These are phyloP conservation scores for Hemiscyllium ocellatum DNA, from an alignment of 2,113 vertebrate genomes.

Conservation along the genomic window DNA sequence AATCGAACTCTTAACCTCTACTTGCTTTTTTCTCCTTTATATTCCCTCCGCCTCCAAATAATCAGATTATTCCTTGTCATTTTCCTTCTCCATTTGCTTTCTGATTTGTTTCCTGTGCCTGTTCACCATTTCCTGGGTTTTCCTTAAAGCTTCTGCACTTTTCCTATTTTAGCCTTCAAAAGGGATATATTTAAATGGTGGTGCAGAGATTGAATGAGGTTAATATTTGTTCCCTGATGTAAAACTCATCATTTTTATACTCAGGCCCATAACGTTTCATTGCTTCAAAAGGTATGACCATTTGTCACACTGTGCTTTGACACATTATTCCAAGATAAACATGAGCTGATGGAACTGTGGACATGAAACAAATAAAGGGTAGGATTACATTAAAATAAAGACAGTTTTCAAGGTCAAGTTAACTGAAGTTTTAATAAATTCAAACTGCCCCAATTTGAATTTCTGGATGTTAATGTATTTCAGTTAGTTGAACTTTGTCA, in stretches of 20 bases:
- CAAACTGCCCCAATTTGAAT: background rate
- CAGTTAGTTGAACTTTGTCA: background rate
- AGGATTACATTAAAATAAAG: background rate
- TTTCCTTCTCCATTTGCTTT: background rate
- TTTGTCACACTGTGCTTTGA: background rate
- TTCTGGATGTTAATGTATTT: background rate
- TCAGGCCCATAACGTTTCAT: background rate
- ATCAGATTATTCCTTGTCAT: background rate
- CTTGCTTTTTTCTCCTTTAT: background rate
- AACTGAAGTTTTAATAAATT: background rate
- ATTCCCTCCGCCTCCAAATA: background rate
- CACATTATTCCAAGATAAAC: constrained; percentile 5
- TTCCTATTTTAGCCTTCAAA: background rate
- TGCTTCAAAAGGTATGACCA: background rate
- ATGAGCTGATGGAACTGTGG: background rate
- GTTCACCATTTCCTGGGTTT: background rate
- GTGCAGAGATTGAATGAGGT: background rate
- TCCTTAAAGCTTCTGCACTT: background rate
- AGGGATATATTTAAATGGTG: background rate
- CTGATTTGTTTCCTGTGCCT: background rate
- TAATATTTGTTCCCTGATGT: background rate
- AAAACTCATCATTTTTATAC: background rate
- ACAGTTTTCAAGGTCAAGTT: background rate
- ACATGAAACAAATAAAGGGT: background rate
- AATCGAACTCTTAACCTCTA: background rate